Percentiles rank a stretch among this genome's conserved stretches.
Evolutionary conservation across 1,140 invertebrate genomes (phyloP).

Genomic region (Drosophila pachea): DNA sequence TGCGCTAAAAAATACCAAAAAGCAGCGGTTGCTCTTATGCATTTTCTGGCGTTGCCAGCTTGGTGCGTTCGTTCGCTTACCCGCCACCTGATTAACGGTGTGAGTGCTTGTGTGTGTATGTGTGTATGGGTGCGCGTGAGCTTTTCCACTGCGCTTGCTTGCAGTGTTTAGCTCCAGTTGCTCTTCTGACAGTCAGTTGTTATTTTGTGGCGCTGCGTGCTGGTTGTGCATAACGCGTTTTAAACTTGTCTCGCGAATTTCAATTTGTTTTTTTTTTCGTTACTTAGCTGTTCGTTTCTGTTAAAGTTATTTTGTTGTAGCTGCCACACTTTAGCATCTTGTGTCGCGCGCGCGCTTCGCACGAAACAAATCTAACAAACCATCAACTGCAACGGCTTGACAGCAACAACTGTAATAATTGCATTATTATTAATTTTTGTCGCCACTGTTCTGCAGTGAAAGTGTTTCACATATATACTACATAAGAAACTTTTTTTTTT

Average conservation of each 20-base stretch:
- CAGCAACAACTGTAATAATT: slow-evolving; percentile 42
- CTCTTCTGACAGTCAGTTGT: slow-evolving; percentile 42
- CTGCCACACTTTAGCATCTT: slow-evolving; percentile 8
- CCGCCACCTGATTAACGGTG: slow-evolving; percentile 1
- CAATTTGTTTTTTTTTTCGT: slow-evolving; percentile 33
- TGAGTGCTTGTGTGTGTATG: slow-evolving; percentile 15
- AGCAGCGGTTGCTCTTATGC: too few species aligned
- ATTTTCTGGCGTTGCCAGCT: slow-evolving; percentile 6
- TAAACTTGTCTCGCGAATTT: slow-evolving; percentile 15
- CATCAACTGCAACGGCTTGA: slow-evolving; percentile 22
- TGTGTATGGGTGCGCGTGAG: slow-evolving; percentile 6
- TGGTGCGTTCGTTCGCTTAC: slow-evolving; percentile 10
- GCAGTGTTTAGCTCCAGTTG: slow-evolving; percentile 47
- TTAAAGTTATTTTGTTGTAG: not conserved
- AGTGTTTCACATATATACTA: slow-evolving; percentile 22
- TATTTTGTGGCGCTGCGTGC: slow-evolving; percentile 57
- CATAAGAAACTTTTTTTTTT: slow-evolving; percentile 1
- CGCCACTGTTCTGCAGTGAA: slow-evolving; percentile 47
- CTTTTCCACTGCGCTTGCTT: slow-evolving; percentile 52
- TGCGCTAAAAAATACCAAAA: slow-evolving; percentile 14
- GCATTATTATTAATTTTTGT: slow-evolving; percentile 24
- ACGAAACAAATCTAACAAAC: slow-evolving; percentile 7
- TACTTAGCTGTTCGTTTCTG: slow-evolving; percentile 23
- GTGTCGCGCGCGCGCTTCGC: slow-evolving; percentile 41
- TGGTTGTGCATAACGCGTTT: slow-evolving; percentile 53